Percentiles rank a stretch among this genome's conserved stretches.
These are phyloP conservation scores for Catocala nupta DNA, from an alignment of 2,888 invertebrate genomes.

Conservation along the genomic window DNA sequence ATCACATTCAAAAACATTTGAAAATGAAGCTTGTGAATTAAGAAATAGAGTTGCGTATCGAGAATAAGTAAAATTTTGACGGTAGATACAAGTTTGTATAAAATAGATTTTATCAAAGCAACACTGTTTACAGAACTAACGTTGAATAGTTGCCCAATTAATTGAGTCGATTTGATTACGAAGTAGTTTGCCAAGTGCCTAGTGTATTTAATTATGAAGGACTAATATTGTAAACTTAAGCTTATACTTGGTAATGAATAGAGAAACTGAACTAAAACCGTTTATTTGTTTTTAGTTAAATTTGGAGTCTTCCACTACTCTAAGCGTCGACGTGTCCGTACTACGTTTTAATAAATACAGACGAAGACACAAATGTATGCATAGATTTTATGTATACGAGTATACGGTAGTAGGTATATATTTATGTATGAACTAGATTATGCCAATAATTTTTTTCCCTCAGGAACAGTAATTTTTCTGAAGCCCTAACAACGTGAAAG, in stretches of 20 bases:
- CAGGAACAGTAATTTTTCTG: too few relatives aligned
- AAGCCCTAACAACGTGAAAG: too few relatives aligned
- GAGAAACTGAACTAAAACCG: constrained; percentile 1
- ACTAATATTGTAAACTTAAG: constrained; percentile 16
- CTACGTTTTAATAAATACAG: too few relatives aligned
- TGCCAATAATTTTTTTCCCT: too few relatives aligned
- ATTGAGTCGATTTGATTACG: constrained; percentile 49
- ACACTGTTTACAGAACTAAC: constrained; percentile 51
- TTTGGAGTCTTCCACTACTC: too few relatives aligned
- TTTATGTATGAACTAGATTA: too few relatives aligned
- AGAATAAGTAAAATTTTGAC: background rate
- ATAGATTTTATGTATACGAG: too few relatives aligned
- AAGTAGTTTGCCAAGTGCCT: constrained; percentile 33
- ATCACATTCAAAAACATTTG: constrained; percentile 8
- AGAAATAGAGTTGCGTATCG: background rate
- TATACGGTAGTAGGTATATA: too few relatives aligned
- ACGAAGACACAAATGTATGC: too few relatives aligned
- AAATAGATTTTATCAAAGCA: constrained; percentile 56
- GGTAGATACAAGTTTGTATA: constrained; percentile 26
- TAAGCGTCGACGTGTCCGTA: too few relatives aligned
- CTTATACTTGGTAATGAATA: constrained; percentile 7
- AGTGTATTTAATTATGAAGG: constrained; percentile 29
- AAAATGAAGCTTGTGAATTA: background rate
- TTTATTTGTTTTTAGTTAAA: background rate
- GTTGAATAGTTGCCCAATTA: constrained; percentile 49